Percentiles rank a stretch among this genome's conserved stretches.
These are phyloP conservation scores for Samia ricini DNA, from an alignment of 1,140 invertebrate species.

Conservation along the genomic window DNA sequence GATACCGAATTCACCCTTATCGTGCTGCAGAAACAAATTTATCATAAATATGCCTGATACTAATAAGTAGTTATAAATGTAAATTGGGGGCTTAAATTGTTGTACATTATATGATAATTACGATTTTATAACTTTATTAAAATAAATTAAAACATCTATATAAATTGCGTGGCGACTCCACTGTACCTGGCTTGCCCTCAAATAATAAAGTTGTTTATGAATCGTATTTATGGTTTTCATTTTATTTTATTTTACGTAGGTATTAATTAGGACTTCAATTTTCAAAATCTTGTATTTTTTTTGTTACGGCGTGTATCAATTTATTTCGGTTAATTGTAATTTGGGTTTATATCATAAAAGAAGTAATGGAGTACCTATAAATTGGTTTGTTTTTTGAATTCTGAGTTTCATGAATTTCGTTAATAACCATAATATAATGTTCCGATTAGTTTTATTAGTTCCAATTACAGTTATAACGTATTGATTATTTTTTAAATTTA, in stretches of 20 bases:
- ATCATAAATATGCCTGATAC: not conserved
- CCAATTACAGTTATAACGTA: no score
- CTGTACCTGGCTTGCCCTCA: no score
- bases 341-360: no score
- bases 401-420: not conserved
- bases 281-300: no score
- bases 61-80: not conserved
- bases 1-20: slow-evolving; percentile 37
- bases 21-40: slow-evolving; percentile 18
- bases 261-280: no score
- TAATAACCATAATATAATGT: not conserved
- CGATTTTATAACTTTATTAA: not conserved
- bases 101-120: slow-evolving; percentile 2
- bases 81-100: not conserved
- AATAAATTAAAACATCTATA: not conserved
- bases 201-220: not conserved
- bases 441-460: no score
- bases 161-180: no score
- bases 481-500: no score
- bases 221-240: not conserved
- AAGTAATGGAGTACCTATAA: not conserved
- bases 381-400: slow-evolving; percentile 1
- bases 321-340: no score
- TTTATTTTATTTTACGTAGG: not conserved
- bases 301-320: no score